phyloP scores from a whole-genome alignment of 2,797 vertebrate genomes.

The Nasua narica region DNA sequence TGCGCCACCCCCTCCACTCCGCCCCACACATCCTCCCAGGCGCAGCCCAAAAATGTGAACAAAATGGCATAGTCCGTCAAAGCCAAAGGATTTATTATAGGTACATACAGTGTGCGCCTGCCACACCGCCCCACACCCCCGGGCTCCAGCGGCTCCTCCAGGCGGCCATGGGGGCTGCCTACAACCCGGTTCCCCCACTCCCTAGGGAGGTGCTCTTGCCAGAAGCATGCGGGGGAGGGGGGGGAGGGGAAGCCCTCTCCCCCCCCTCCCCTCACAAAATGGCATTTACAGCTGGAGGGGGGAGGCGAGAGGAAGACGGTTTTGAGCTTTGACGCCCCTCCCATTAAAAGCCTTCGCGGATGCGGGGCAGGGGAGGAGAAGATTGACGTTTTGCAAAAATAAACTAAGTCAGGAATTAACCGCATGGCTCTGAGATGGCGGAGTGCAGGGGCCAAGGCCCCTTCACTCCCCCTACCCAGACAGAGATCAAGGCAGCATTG shows the following conservation, averaged over 20 bases:
- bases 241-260: slow-evolving; percentile 46
- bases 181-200: background rate
- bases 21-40: background rate
- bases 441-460: slow-evolving; percentile 36
- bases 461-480: slow-evolving; percentile 60
- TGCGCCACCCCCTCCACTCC: background rate
- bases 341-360: slow-evolving; percentile 68
- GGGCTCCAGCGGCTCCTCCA: slow-evolving; percentile 33
- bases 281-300: slow-evolving; percentile 53
- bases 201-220: slow-evolving; percentile 65
- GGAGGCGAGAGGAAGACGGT: slow-evolving; percentile 59
- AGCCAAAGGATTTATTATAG: slow-evolving; percentile 76
- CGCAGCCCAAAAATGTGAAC: background rate
- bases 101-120: slow-evolving; percentile 74
- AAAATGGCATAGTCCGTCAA: slow-evolving; percentile 59
- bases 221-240: slow-evolving; percentile 65
- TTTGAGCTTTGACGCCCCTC: slow-evolving; percentile 68
- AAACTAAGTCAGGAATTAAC: slow-evolving; percentile 74
- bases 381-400: slow-evolving; percentile 74
- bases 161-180: slow-evolving; percentile 19
- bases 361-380: slow-evolving; percentile 36
- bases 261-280: slow-evolving; percentile 42
- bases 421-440: slow-evolving; percentile 67
- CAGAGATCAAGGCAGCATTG: slow-evolving; percentile 77
- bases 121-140: slow-evolving; percentile 51